Conservation (phyloP, 2,797 vertebrate species). For the Sebastes elongatus region DNA sequence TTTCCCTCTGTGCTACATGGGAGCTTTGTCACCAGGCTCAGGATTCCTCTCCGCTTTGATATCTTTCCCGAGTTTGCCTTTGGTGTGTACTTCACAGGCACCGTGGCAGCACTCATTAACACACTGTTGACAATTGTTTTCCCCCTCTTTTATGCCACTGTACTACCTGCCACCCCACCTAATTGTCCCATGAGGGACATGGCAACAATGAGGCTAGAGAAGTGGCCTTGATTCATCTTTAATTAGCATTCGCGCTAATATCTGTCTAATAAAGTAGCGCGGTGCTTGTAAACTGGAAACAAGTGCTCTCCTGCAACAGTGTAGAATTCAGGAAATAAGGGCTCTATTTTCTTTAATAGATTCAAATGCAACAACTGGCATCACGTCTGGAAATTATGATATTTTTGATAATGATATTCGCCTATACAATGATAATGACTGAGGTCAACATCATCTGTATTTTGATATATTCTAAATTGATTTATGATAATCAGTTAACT, state of each 20-base stretch:
- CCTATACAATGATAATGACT: neutral
- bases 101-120: slow-evolving; percentile 61
- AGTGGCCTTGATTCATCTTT: slow-evolving; percentile 18
- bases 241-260: neutral
- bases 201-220: neutral
- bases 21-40: slow-evolving; percentile 44
- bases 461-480: neutral
- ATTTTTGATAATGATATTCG: neutral
- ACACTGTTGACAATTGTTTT: slow-evolving; percentile 35
- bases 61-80: slow-evolving; percentile 57
- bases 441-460: neutral
- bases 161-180: slow-evolving; percentile 20
- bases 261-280: neutral
- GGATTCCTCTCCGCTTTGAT: slow-evolving; percentile 61
- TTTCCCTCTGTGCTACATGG: slow-evolving; percentile 43
- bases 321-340: neutral
- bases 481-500: neutral
- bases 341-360: neutral
- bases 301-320: neutral
- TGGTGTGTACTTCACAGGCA: slow-evolving; percentile 64
- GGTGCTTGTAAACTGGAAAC: neutral
- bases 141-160: slow-evolving; percentile 26
- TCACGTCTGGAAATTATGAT: neutral
- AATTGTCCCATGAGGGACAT: slow-evolving; percentile 41
- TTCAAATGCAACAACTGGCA: neutral